phyloP scores from a whole-genome alignment of 2,888 invertebrate genomes.

The Drosophila atripex region DNA sequence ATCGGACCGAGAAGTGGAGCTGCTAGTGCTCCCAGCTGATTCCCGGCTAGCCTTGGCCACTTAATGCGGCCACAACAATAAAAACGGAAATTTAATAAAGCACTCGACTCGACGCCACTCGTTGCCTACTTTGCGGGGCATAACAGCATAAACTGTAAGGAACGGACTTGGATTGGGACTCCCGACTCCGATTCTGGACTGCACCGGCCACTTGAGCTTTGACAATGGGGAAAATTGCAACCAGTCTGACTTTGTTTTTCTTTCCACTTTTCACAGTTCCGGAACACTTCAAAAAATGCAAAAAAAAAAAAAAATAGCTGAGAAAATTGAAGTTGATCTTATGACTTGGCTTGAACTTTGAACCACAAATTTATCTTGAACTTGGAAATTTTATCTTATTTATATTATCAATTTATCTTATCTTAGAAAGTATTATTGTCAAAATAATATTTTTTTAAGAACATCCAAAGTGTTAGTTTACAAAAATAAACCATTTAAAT shows the following conservation, averaged over 20 bases:
- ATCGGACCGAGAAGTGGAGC: conserved; percentile 23
- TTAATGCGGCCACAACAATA: conserved; percentile 73
- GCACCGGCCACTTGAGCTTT: conserved; percentile 68
- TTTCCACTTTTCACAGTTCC: conserved; percentile 44
- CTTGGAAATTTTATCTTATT: no score
- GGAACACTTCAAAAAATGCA: conserved; percentile 10
- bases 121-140: conserved; percentile 75
- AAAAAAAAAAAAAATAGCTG: neutral
- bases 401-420: no score
- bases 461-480: no score
- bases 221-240: conserved; percentile 68
- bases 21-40: conserved; percentile 39
- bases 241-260: conserved; percentile 44
- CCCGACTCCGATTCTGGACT: conserved; percentile 18
- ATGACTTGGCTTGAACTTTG: neutral
- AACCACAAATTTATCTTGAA: no score
- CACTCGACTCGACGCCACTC: conserved; percentile 54
- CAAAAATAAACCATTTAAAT: no score
- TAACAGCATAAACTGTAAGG: conserved; percentile 70
- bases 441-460: no score
- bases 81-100: conserved; percentile 71
- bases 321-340: neutral
- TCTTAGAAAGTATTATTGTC: no score
- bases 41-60: conserved; percentile 56
- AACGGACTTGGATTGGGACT: conserved; percentile 25